phyloP scores from a whole-genome alignment of 2,888 invertebrate genomes.

The Eristalis arbustorum region DNA sequence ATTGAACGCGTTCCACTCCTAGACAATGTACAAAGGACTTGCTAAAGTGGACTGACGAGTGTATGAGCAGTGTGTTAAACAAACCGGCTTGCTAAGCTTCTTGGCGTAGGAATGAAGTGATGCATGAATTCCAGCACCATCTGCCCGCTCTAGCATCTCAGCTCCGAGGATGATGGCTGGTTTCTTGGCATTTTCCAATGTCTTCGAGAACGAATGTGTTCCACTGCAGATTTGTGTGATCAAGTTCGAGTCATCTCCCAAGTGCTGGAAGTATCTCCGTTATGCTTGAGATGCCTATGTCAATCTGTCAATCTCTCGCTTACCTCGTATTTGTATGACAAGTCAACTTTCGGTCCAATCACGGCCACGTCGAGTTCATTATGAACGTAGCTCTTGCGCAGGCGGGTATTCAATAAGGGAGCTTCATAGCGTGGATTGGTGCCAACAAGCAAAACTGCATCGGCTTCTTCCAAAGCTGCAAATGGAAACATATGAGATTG shows the following conservation, averaged over 20 bases:
- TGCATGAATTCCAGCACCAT: slow-evolving; percentile 89
- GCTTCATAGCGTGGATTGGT: slow-evolving; percentile 99
- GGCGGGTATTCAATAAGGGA: slow-evolving; percentile 95
- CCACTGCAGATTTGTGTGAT: slow-evolving; percentile 89
- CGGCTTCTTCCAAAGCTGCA: slow-evolving; percentile 93
- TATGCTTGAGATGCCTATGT: neutral
- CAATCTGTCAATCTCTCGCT: slow-evolving; percentile 41
- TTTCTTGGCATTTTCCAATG: slow-evolving; percentile 88
- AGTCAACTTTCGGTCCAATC: slow-evolving; percentile 94
- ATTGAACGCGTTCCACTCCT: slow-evolving; percentile 91
- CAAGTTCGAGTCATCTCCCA: slow-evolving; percentile 89
- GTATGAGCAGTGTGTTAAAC: no score
- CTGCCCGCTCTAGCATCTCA: slow-evolving; percentile 88
- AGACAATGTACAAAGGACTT: slow-evolving; percentile 2
- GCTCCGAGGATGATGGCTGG: slow-evolving; percentile 97
- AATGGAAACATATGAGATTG: neutral
- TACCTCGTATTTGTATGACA: slow-evolving; percentile 94
- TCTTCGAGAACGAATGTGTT: slow-evolving; percentile 85
- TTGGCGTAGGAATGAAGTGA: slow-evolving; percentile 88
- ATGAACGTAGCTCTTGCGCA: slow-evolving; percentile 97
- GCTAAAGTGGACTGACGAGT: neutral
- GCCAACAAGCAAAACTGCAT: slow-evolving; percentile 94
- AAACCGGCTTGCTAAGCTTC: slow-evolving; percentile 82
- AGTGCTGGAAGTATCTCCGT: slow-evolving; percentile 82
- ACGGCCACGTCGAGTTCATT: slow-evolving; percentile 93